A percentile compares a stretch with the other conserved stretches of the same genome.
These are phyloP conservation scores for Rotaria socialis DNA, from an alignment of 2,888 invertebrate genomes.

Conservation along the genomic window DNA sequence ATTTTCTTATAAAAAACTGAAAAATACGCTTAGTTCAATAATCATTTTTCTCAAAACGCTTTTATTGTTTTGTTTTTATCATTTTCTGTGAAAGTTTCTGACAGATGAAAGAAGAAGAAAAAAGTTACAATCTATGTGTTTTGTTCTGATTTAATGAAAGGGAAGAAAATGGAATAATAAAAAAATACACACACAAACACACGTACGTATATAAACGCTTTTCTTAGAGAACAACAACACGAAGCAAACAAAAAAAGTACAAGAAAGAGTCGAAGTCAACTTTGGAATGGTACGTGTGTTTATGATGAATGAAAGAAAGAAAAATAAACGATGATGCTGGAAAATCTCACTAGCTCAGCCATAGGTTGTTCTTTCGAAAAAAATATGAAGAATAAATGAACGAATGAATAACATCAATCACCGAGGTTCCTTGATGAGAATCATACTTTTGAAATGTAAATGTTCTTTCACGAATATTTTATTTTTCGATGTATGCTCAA, in stretches of 20 bases:
- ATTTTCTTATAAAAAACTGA: too few relatives aligned
- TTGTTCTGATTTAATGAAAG: not conserved
- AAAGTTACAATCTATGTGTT: not conserved
- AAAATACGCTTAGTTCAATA: too few relatives aligned
- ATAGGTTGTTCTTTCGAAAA: not conserved
- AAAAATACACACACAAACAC: not conserved
- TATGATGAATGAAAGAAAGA: not conserved
- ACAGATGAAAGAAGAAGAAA: too few relatives aligned
- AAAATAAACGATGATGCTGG: not conserved
- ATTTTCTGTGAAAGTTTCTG: too few relatives aligned
- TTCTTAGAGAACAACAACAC: constrained; percentile 14
- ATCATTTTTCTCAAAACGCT: too few relatives aligned
- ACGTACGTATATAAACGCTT: not conserved
- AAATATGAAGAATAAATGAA: not conserved
- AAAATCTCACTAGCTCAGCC: not conserved
- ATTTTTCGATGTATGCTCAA: not conserved
- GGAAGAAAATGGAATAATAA: not conserved
- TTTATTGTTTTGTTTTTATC: too few relatives aligned
- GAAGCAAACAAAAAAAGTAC: not conserved
- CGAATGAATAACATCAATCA: not conserved
- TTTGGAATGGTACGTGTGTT: not conserved
- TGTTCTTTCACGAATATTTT: not conserved
- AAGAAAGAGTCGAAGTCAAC: not conserved
- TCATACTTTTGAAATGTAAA: not conserved
- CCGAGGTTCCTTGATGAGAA: constrained; percentile 23